Percentiles rank a stretch among this genome's conserved stretches.
These are phyloP conservation scores for Cheilosia soror DNA, from an alignment of 2,888 invertebrate genomes.

Conservation along the genomic window DNA sequence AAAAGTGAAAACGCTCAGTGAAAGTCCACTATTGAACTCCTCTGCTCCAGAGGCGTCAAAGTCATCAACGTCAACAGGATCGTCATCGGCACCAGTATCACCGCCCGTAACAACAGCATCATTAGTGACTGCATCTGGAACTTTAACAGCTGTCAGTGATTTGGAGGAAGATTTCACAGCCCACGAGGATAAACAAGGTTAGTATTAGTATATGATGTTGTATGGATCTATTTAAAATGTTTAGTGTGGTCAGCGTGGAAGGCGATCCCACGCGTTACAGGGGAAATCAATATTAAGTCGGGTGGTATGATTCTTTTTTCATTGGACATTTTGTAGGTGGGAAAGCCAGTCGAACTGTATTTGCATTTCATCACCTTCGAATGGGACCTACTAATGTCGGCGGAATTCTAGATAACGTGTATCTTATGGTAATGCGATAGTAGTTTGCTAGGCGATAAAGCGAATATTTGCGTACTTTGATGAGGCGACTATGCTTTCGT, in stretches of 20 bases:
- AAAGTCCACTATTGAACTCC: constrained; percentile 46
- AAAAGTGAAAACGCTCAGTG: constrained; percentile 72
- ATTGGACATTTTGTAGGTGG: too few relatives aligned
- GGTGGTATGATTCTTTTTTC: neutral
- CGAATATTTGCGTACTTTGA: too few relatives aligned
- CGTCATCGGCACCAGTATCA: constrained; percentile 36
- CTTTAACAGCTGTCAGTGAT: constrained; percentile 72
- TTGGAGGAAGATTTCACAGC: constrained; percentile 46
- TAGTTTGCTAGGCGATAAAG: too few relatives aligned
- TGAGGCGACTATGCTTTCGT: too few relatives aligned
- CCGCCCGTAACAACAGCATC: constrained; percentile 22
- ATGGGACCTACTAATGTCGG: neutral
- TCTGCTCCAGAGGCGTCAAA: constrained; percentile 69
- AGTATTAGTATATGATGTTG: constrained; percentile 37
- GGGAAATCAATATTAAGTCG: constrained; percentile 15
- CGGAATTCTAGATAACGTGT: neutral
- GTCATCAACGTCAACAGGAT: constrained; percentile 69
- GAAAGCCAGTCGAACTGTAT: neutral
- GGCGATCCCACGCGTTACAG: neutral
- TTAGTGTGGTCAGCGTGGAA: neutral
- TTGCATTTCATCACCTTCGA: neutral
- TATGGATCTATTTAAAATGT: constrained; percentile 34
- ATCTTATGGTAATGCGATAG: too few relatives aligned
- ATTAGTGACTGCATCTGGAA: constrained; percentile 65
- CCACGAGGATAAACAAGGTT: constrained; percentile 66